Conservation (phyloP, 1,140 invertebrate genomes). For the Euborellia annulipes region DNA sequence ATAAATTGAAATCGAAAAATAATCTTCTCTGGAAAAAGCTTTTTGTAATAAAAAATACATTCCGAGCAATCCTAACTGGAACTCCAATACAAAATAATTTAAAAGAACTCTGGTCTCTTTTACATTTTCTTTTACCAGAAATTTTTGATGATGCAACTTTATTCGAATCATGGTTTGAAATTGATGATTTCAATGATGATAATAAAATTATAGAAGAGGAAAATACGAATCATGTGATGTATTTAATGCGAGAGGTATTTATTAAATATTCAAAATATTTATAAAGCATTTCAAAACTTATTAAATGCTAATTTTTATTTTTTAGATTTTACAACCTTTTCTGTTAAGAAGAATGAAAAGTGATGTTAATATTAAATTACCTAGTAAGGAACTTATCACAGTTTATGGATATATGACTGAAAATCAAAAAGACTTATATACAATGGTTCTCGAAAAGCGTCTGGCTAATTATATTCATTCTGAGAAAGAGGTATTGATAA, state of each 20-base stretch:
- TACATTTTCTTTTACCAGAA: constrained; percentile 56
- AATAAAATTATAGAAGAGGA: constrained; percentile 38
- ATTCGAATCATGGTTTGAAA: constrained; percentile 51
- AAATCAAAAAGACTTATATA: constrained; percentile 43
- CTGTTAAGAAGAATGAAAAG: constrained; percentile 47
- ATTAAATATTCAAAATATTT: constrained; percentile 1
- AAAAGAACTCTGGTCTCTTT: constrained; percentile 52
- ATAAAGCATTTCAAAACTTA: neutral
- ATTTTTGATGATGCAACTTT: constrained; percentile 48
- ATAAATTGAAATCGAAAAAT: too few species aligned
- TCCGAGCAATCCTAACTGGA: constrained; percentile 50
- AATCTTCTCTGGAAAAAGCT: too few species aligned
- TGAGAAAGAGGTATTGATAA: too few species aligned
- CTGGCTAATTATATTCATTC: too few species aligned
- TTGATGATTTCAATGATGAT: constrained; percentile 29
- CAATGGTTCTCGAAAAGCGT: constrained; percentile 23
- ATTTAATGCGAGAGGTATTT: constrained; percentile 37
- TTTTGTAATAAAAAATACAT: neutral
- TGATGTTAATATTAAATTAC: constrained; percentile 44
- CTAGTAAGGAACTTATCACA: constrained; percentile 45
- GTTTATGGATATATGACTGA: constrained; percentile 45
- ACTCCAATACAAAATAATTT: constrained; percentile 67
- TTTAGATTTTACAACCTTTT: constrained; percentile 45
- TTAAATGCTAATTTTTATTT: constrained; percentile 1
- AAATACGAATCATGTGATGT: constrained; percentile 38